Evolutionary conservation across 2,113 vertebrate species (phyloP).

Genomic region (Charina bottae): DNA sequence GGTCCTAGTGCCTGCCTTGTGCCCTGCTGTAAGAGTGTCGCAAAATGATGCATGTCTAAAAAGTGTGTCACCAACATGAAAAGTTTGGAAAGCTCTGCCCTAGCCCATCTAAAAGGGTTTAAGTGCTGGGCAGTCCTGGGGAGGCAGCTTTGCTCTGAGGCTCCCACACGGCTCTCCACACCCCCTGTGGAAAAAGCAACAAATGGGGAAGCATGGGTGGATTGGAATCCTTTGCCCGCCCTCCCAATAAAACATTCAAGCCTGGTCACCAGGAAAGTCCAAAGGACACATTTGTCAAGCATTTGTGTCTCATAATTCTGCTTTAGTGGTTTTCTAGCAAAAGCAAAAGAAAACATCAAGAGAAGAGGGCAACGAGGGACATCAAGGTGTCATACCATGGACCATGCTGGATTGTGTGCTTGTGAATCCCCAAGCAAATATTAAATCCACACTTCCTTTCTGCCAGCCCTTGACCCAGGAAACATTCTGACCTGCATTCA

Average conservation of each 20-base stretch:
- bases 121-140: no score
- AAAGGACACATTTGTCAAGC: neutral
- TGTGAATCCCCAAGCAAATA: neutral
- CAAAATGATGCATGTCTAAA: no score
- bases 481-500: neutral
- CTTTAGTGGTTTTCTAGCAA: neutral
- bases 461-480: no score
- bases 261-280: neutral
- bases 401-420: no score
- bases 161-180: neutral
- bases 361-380: neutral
- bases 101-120: no score
- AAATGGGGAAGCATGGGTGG: neutral
- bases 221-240: no score
- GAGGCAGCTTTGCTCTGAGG: neutral
- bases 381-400: neutral
- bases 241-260: no score
- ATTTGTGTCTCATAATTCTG: neutral
- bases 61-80: no score
- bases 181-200: neutral
- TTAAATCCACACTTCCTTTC: no score
- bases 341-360: neutral
- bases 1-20: no score
- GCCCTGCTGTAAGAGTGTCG: no score
- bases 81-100: no score